Conservation (phyloP, 2,888 invertebrate species). For the Cerceris rybyensis region DNA sequence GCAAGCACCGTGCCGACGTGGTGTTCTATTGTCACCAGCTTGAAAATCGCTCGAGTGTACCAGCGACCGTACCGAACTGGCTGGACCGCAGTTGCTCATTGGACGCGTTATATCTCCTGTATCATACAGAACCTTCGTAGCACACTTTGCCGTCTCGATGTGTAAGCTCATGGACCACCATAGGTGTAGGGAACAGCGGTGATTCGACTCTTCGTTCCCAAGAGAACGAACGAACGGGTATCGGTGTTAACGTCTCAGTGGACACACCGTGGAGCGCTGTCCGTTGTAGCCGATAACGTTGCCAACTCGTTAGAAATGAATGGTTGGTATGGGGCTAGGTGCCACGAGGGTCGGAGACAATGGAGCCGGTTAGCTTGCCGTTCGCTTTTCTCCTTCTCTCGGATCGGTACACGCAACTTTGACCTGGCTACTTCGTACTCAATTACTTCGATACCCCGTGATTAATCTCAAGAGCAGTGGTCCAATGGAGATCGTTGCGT, state of each 20-base stretch:
- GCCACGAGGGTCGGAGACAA: slow-evolving; percentile 58
- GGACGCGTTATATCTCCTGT: slow-evolving; percentile 54
- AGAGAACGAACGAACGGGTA: slow-evolving; percentile 56
- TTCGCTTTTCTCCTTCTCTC: not conserved
- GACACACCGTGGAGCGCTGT: slow-evolving; percentile 64
- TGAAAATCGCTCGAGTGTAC: slow-evolving; percentile 67
- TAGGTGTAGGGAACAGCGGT: slow-evolving; percentile 19
- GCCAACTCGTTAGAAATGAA: slow-evolving; percentile 75
- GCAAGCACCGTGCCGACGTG: slow-evolving; percentile 60
- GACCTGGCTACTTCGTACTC: slow-evolving; percentile 54
- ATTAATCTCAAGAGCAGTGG: slow-evolving; percentile 60
- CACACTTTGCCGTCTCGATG: slow-evolving; percentile 10
- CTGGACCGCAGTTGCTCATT: slow-evolving; percentile 54
- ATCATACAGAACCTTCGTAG: slow-evolving; percentile 39
- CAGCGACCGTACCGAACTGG: slow-evolving; percentile 38
- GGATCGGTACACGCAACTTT: slow-evolving; percentile 44
- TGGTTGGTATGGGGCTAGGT: slow-evolving; percentile 51
- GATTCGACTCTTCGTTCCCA: slow-evolving; percentile 34
- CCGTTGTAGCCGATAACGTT: slow-evolving; percentile 70
- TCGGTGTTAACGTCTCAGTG: slow-evolving; percentile 75
- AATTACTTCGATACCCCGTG: slow-evolving; percentile 67
- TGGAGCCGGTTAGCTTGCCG: slow-evolving; percentile 28
- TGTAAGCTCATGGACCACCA: not conserved
- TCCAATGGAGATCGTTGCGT: slow-evolving; percentile 7
- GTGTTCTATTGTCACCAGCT: slow-evolving; percentile 69